Conservation (phyloP, 2,797 vertebrate species). For the Gephyroberyx darwinii region DNA sequence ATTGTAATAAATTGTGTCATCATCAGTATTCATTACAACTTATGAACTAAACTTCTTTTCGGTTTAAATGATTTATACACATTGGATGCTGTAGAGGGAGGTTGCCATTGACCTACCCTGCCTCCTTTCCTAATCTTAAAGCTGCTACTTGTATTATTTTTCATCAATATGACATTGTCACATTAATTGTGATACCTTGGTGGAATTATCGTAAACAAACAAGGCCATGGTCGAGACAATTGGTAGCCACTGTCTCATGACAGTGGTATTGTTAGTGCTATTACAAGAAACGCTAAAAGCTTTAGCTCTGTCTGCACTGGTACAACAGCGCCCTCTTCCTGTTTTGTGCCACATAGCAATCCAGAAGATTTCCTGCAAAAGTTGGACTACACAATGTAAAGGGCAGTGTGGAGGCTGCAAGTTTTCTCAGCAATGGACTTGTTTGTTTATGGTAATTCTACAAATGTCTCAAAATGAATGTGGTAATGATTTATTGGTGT, state of each 20-base stretch:
- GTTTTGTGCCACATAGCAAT: neutral
- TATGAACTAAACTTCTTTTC: too few species aligned
- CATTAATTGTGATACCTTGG: neutral
- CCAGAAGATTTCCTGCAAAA: neutral
- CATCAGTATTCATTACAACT: too few species aligned
- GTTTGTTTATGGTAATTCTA: too few species aligned
- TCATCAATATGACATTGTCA: neutral
- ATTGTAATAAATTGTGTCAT: neutral
- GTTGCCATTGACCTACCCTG: neutral
- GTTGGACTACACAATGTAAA: neutral
- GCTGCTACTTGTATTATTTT: neutral
- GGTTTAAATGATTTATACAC: too few species aligned
- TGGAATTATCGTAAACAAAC: neutral
- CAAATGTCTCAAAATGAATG: too few species aligned
- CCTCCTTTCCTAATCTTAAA: neutral
- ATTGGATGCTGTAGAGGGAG: neutral
- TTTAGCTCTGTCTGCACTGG: neutral
- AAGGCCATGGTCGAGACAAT: too few species aligned
- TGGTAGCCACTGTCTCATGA: too few species aligned
- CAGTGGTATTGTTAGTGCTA: too few species aligned
- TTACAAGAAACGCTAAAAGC: too few species aligned
- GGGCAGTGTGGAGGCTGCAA: constrained; percentile 1
- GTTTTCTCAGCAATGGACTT: too few species aligned
- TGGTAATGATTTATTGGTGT: too few species aligned
- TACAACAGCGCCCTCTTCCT: neutral